Conservation (phyloP, 2,888 invertebrate species). For the Parthenolecanium corni region DNA sequence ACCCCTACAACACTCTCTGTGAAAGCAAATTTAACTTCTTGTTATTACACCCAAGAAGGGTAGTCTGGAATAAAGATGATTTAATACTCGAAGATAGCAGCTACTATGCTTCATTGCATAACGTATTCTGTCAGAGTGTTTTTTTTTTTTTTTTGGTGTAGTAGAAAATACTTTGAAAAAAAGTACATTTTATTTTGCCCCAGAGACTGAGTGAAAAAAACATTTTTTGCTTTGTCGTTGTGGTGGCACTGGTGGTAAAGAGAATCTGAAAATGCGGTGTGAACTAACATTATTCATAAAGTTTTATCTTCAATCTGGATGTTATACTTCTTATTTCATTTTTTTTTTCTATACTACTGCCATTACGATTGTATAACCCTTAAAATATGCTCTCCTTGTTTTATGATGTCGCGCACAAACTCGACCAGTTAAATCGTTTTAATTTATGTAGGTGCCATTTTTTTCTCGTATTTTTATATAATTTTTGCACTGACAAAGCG, state of each 20-base stretch:
- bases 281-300: constrained; percentile 25
- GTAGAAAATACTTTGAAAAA: not conserved
- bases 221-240: not conserved
- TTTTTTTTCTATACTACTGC: not conserved
- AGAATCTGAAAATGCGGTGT: constrained; percentile 13
- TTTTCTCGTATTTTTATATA: not conserved
- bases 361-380: not conserved
- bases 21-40: not conserved
- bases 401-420: constrained; percentile 1
- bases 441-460: constrained; percentile 11
- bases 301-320: constrained; percentile 21
- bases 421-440: constrained; percentile 7
- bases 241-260: not conserved
- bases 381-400: constrained; percentile 17
- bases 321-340: constrained; percentile 12
- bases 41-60: not conserved
- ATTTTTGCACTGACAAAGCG: not conserved
- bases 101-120: constrained; percentile 19
- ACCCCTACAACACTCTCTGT: no score
- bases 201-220: constrained; percentile 7
- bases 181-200: constrained; percentile 25
- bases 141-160: constrained; percentile 3
- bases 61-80: constrained; percentile 5
- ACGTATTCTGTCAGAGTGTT: constrained; percentile 8
- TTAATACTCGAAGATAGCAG: constrained; percentile 25